A percentile compares a stretch with the other conserved stretches of the same genome.
These are phyloP conservation scores for Regulus satrapa DNA, from an alignment of 2,113 vertebrate species.

Conservation along the genomic window DNA sequence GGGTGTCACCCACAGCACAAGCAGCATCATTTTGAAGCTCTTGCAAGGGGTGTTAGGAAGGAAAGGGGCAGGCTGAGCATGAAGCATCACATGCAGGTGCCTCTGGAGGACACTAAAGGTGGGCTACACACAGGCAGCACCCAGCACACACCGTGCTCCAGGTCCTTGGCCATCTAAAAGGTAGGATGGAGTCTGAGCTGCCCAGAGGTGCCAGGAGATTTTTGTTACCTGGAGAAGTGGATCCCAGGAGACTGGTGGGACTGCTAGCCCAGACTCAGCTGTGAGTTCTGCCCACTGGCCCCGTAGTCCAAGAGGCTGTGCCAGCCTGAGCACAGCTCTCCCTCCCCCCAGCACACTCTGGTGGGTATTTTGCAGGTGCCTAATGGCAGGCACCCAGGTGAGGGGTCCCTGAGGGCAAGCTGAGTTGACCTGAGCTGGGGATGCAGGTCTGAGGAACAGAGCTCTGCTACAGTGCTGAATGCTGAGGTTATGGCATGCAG, in stretches of 20 bases:
- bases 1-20: not conserved
- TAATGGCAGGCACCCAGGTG: not conserved
- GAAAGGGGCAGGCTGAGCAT: not conserved
- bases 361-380: not conserved
- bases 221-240: not conserved
- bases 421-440: not conserved
- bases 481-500: accelerated
- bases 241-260: not conserved
- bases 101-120: not conserved
- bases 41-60: not conserved
- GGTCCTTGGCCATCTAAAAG: not conserved
- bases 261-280: not conserved
- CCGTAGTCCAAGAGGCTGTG: not conserved
- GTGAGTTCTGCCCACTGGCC: not conserved
- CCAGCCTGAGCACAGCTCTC: not conserved
- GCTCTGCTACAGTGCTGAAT: not conserved
- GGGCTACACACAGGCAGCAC: not conserved
- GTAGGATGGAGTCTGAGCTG: not conserved
- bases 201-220: not conserved
- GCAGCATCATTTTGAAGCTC: not conserved
- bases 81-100: not conserved
- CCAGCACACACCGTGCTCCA: not conserved
- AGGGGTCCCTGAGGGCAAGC: not conserved
- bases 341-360: not conserved
- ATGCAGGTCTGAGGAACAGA: not conserved